phyloP scores from a whole-genome alignment of 2,888 invertebrate species.

The Lepidochrysops patricia region DNA sequence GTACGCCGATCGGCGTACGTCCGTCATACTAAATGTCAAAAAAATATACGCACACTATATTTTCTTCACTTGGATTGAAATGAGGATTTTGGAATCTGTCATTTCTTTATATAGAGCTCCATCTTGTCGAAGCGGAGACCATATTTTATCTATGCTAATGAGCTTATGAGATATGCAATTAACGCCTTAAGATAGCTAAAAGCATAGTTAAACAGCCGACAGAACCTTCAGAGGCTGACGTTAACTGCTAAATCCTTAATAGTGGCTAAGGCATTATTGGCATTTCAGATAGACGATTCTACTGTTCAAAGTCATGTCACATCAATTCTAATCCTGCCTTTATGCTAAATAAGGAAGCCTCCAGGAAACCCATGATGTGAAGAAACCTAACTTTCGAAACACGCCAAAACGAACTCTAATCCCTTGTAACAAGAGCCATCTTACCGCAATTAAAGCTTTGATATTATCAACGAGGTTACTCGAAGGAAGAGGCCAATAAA shows the following conservation, averaged over 20 bases:
- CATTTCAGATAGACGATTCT: background rate
- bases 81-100: too few relatives aligned
- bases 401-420: background rate
- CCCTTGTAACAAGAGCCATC: background rate
- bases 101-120: too few relatives aligned
- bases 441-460: constrained; percentile 11
- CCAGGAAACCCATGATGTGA: background rate
- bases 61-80: too few relatives aligned
- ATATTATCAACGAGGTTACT: constrained; percentile 30
- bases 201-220: too few relatives aligned
- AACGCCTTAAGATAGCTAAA: too few relatives aligned
- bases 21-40: too few relatives aligned
- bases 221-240: too few relatives aligned
- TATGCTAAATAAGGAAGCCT: constrained; percentile 2
- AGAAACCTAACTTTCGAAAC: background rate
- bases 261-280: background rate
- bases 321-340: background rate
- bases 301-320: background rate
- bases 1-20: too few relatives aligned
- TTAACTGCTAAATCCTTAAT: background rate
- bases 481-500: constrained; percentile 27
- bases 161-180: too few relatives aligned
- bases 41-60: too few relatives aligned
- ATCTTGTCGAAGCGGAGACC: too few relatives aligned
- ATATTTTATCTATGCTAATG: too few relatives aligned